Evolutionary conservation across 2,888 invertebrate species (phyloP).

Genomic region (Mycogona germanica): DNA sequence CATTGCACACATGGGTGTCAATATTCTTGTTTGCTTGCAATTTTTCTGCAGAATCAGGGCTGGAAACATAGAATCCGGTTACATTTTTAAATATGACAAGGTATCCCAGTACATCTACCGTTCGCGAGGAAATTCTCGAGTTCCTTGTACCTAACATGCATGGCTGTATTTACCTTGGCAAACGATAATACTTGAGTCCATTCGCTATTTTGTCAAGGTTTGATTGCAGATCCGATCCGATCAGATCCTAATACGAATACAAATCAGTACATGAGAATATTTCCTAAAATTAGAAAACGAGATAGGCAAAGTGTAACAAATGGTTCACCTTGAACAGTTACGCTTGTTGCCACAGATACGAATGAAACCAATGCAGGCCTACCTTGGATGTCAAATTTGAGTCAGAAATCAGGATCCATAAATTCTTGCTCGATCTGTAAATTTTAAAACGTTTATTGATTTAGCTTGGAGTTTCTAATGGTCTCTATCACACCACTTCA

Average conservation of each 20-base stretch:
- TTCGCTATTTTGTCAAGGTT: constrained; percentile 30
- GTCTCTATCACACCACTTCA: too few relatives aligned
- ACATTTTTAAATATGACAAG: not conserved
- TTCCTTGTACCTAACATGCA: too few relatives aligned
- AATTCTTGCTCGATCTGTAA: constrained; percentile 31
- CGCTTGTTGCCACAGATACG: not conserved
- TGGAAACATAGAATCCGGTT: not conserved
- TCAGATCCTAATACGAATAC: constrained; percentile 30
- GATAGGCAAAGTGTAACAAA: not conserved
- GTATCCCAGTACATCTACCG: too few relatives aligned
- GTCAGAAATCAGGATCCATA: constrained; percentile 35
- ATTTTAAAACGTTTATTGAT: too few relatives aligned
- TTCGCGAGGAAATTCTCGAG: too few relatives aligned
- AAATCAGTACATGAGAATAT: too few relatives aligned
- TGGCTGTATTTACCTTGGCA: constrained; percentile 25
- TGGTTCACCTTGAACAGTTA: not conserved
- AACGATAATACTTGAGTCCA: constrained; percentile 30
- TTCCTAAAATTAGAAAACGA: too few relatives aligned
- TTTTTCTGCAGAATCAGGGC: constrained; percentile 1
- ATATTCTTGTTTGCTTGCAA: not conserved
- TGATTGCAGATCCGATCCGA: constrained; percentile 30
- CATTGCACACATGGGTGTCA: not conserved
- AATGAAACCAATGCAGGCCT: constrained; percentile 15
- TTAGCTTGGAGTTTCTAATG: too few relatives aligned
- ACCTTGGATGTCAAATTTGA: constrained; percentile 32